Percentiles rank a stretch among this genome's conserved stretches.
These are phyloP conservation scores for Antidorcas marsupialis DNA, from an alignment of 2,113 vertebrate genomes.

Conservation along the genomic window DNA sequence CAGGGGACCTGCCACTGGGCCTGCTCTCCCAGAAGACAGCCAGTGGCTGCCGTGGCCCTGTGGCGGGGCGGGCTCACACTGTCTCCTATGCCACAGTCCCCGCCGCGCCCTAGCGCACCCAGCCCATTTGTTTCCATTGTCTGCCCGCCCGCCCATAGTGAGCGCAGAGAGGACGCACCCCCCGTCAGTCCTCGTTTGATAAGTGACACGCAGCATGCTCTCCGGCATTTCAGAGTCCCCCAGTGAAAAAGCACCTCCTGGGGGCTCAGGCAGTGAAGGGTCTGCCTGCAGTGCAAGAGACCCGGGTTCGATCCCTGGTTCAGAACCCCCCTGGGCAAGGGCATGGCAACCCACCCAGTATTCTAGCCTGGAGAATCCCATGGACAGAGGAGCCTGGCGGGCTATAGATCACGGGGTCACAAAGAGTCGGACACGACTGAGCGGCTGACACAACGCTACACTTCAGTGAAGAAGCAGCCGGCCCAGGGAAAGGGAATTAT, in stretches of 20 bases:
- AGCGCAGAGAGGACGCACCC: neutral
- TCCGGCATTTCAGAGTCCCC: neutral
- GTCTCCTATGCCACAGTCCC: neutral
- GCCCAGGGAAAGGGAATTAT: neutral
- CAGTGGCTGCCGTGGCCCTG: fast-evolving
- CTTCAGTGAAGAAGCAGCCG: neutral
- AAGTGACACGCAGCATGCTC: fast-evolving
- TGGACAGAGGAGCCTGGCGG: neutral
- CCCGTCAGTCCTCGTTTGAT: neutral
- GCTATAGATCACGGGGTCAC: neutral
- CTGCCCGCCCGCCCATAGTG: neutral
- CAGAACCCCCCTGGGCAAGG: neutral
- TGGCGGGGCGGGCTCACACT: fast-evolving
- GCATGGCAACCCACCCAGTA: neutral
- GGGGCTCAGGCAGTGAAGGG: neutral
- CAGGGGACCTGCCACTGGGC: neutral
- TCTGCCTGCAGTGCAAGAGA: neutral
- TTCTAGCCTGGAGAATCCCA: neutral
- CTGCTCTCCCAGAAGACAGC: neutral
- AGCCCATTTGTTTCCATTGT: too few relatives aligned
- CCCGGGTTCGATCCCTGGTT: neutral
- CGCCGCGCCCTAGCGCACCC: fast-evolving
- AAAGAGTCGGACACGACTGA: neutral
- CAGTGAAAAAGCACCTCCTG: neutral
- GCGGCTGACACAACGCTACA: fast-evolving